Evolutionary conservation across 2,797 vertebrate species (phyloP), one percentile per base, ranked within the genome.

Genomic region (Lerista edwardsae): DNA sequence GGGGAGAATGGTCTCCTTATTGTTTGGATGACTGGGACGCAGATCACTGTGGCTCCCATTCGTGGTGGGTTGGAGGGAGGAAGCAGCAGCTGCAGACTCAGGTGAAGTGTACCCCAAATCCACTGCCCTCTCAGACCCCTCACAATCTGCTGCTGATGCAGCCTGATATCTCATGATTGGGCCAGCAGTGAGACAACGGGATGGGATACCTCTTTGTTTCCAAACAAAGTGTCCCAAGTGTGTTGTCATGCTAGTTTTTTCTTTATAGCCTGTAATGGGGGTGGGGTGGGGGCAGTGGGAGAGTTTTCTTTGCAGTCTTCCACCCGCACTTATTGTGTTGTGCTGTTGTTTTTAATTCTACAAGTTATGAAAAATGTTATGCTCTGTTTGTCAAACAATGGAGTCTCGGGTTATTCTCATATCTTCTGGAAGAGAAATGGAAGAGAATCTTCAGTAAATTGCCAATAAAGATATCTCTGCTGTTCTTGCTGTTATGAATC

Each of bases 311-410:
- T n/a, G 47, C 15, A 80, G 12, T 1, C 15, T 72, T 9, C 25
- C 9, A 80, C 0, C 73, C 75, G 80, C 31, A 55, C n/a, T 75
- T 44, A 19, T 39, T 55, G n/a, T 74, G n/a, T 21, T 82, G 57
- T 27, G 61, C 39, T 29, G 39, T 79, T 68, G 74, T 80, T 79
- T 55, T 67, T 41, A 75, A 64, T 29, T 67, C 31, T 36, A 17
- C 57, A 47, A 81, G 27, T 76, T 81, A 44, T 81, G 79, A 71
- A 31, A 86, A 76, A 71, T 36, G 41, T 76, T 51, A 36, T 36
- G 55, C 4, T n/a, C n/a, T 72, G 44, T 64, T 71, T 82, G 41
- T 59, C 55, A 77, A 86, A 71, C 84, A 81, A 25, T 23, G 44
- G 71, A 51, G 57, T 82, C 31, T 39, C 51, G 27, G 73, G 57